Evolutionary conservation across 2,888 invertebrate species (phyloP).

Genomic region (Hemithea aestivaria): DNA sequence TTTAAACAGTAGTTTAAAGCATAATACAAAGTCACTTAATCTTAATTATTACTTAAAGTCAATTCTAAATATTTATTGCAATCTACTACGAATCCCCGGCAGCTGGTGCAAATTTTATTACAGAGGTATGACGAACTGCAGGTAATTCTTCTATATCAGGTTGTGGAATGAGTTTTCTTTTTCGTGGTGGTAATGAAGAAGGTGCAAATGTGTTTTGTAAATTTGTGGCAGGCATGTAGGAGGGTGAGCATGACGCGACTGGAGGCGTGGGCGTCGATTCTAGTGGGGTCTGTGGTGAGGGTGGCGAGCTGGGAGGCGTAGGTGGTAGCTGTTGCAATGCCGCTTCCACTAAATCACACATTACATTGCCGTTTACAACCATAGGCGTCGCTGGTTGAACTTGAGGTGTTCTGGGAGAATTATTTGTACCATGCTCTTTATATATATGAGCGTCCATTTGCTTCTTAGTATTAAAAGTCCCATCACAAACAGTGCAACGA

Average conservation of each 20-base stretch:
- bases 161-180: slow-evolving; percentile 88
- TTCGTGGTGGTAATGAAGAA: slow-evolving; percentile 85
- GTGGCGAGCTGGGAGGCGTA: slow-evolving; percentile 79
- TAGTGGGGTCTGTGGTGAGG: slow-evolving; percentile 62
- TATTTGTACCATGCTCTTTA: slow-evolving; percentile 78
- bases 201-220: slow-evolving; percentile 54
- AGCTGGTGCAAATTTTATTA: slow-evolving; percentile 91
- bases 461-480: slow-evolving; percentile 94
- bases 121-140: slow-evolving; percentile 79
- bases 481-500: slow-evolving; percentile 94
- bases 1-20: too few relatives aligned
- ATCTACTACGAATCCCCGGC: slow-evolving; percentile 42
- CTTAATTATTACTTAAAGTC: background rate
- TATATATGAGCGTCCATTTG: slow-evolving; percentile 93
- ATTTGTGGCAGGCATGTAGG: slow-evolving; percentile 49
- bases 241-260: slow-evolving; percentile 48
- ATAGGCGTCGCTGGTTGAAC: slow-evolving; percentile 49
- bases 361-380: slow-evolving; percentile 54
- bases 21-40: background rate
- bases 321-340: slow-evolving; percentile 75
- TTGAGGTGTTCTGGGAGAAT: slow-evolving; percentile 62
- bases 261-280: slow-evolving; percentile 42
- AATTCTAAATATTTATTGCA: background rate
- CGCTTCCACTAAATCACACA: slow-evolving; percentile 67
- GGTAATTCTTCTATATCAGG: slow-evolving; percentile 80